Conservation (phyloP, 2,888 invertebrate genomes). For the Eulithis testata region DNA sequence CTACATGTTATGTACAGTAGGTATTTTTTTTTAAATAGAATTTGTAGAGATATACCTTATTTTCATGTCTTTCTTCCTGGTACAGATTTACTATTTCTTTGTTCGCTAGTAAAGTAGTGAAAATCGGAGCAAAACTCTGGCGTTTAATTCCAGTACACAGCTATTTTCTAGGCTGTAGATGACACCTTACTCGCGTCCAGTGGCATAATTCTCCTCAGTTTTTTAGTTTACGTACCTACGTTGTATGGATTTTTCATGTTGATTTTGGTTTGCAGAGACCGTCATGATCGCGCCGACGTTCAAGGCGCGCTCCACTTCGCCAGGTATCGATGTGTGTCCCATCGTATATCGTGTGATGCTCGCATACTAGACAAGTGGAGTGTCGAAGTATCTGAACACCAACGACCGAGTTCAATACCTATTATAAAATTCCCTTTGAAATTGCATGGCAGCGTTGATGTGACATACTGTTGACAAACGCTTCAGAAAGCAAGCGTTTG, state of each 20-base stretch:
- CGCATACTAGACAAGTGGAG: conserved; percentile 30
- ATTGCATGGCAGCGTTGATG: background rate
- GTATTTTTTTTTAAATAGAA: background rate
- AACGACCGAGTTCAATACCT: background rate
- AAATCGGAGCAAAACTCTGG: background rate
- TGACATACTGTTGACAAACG: background rate
- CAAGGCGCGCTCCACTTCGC: conserved; percentile 90
- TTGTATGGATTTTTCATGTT: conserved; percentile 37
- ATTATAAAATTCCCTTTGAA: background rate
- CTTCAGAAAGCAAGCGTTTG: background rate
- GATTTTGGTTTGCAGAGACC: conserved; percentile 86
- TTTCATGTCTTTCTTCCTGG: background rate
- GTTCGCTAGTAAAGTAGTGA: background rate
- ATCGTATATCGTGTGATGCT: conserved; percentile 44
- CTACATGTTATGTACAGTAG: too few relatives aligned
- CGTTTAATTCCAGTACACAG: background rate
- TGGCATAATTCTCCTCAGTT: background rate
- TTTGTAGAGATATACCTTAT: background rate
- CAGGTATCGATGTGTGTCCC: conserved; percentile 83
- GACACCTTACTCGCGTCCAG: background rate
- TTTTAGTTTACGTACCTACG: background rate
- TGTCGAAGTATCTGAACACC: conserved; percentile 6
- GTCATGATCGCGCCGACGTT: conserved; percentile 92
- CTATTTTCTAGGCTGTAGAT: background rate
- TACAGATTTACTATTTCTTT: background rate